Base-by-base conservation (phyloP, 2,113 vertebrate genomes). In the Aramus guarauna region DNA sequence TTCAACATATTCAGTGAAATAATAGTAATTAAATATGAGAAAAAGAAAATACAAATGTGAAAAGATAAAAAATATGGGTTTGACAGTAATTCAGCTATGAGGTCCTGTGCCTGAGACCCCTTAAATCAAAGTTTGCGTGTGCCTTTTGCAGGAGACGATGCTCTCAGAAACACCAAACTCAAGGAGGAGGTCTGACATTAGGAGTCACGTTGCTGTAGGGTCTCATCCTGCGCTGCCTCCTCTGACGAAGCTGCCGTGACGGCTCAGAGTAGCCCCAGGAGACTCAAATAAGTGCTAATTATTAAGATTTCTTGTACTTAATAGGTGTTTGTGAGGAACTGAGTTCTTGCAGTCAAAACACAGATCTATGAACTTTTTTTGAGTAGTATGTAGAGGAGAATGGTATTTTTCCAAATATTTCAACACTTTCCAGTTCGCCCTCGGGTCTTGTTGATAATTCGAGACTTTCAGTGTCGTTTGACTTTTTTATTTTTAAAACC, bases 121-220 rank as follows among this genome's bases (percentile, higher is more conserved):
- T 52, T 39, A 24, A 50, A 7, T 63, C 19, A 15, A 8, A 15
- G 45, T 15, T 29, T 52, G 29, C 1, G 0, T 5, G 20, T 80
- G 41, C 56, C 60, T 41, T 81, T 36, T 48, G 77, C 52, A 56
- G 41, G 67, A 62, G 63, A 12, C 26, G 78, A 19, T 58, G 68
- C 73, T 73, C 71, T 66, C 19, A 48, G 80, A 50, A 87, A 9
- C 15, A 21, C 16, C 41, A 32, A 2, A 4, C 21, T 36, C 50
- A 9, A 2, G 0, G 26, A 22, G 66, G 69, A 62, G 34, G 26
- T 41, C 48, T 15, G 11, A 3, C 0, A 4, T 34, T 20, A 24
- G 37, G n/a, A 73, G 32, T 3, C n/a, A 2, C 0, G 0, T 4
- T 63, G 66, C 43, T 64, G 0, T 69, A 67, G 50, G 74, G 72